Conservation (phyloP, 1,140 invertebrate genomes). For the Holcopasites calliopsidis region DNA sequence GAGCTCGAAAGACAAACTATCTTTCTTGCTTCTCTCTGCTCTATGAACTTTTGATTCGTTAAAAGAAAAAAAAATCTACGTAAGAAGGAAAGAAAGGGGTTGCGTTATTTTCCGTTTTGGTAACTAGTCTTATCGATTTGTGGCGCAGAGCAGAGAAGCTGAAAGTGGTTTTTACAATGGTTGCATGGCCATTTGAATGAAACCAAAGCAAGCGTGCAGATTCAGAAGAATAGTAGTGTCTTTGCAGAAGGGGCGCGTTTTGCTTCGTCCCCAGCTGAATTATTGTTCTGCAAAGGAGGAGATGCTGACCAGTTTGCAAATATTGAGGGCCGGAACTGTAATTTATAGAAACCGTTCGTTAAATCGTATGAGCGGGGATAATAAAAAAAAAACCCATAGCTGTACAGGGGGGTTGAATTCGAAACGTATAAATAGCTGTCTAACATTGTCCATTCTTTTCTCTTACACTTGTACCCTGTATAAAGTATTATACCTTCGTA, state of each 20-base stretch:
- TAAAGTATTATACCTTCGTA: too few species aligned
- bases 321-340: constrained; percentile 13
- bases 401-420: background rate
- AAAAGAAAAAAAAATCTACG: background rate
- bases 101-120: background rate
- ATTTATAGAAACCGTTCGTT: constrained; percentile 17
- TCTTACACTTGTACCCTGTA: too few species aligned
- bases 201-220: constrained; percentile 3
- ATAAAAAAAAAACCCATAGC: constrained; percentile 9
- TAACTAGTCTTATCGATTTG: background rate
- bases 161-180: background rate
- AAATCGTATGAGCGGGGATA: background rate
- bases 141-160: background rate
- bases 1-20: background rate
- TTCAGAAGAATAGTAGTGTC: constrained; percentile 19
- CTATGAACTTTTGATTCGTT: too few species aligned
- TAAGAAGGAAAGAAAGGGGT: background rate
- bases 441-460: too few species aligned
- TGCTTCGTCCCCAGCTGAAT: constrained; percentile 20
- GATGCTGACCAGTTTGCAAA: constrained; percentile 28
- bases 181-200: background rate
- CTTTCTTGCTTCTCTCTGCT: background rate
- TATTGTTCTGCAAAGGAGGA: background rate
- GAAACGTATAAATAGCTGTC: constrained; percentile 10
- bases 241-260: constrained; percentile 1